These are phyloP conservation scores for Triplophysa rosa DNA, from an alignment of 2,113 vertebrate species.

Conservation along the genomic window DNA sequence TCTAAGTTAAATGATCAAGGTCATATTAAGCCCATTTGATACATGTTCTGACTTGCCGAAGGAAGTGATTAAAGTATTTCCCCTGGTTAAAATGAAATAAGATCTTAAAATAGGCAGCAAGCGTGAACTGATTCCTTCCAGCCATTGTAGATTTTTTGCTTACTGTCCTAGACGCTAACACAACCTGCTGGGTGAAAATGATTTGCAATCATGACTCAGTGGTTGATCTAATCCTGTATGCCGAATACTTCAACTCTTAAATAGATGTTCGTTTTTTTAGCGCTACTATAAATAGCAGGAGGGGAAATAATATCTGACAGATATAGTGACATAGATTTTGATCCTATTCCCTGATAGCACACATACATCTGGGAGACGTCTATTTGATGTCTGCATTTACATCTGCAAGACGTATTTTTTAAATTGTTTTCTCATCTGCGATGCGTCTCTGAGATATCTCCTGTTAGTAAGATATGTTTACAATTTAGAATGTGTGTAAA, in stretches of 20 bases:
- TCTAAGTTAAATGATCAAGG: neutral
- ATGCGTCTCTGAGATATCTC: no score
- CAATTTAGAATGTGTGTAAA: no score
- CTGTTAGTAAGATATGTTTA: no score
- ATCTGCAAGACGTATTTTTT: no score
- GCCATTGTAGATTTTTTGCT: constrained; percentile 27
- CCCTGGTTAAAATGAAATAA: neutral
- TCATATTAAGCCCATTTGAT: neutral
- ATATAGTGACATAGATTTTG: neutral
- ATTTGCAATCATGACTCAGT: constrained; percentile 35
- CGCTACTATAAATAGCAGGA: neutral
- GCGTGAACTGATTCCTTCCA: neutral
- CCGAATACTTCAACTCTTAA: constrained; percentile 4
- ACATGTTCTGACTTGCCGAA: neutral
- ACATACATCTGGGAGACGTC: no score
- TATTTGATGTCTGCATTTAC: no score
- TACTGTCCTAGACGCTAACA: constrained; percentile 16
- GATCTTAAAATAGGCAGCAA: constrained; percentile 20
- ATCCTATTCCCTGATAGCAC: no score
- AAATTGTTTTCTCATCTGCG: no score
- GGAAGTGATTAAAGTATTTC: neutral
- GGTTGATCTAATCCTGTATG: constrained; percentile 23
- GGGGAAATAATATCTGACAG: neutral
- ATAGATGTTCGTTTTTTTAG: neutral
- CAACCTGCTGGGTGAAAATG: constrained; percentile 14